Evolutionary conservation across 37 sponge, comb jelly and placozoan species (phyloP).

Genomic region (Halisarca cf. caerulea): DNA sequence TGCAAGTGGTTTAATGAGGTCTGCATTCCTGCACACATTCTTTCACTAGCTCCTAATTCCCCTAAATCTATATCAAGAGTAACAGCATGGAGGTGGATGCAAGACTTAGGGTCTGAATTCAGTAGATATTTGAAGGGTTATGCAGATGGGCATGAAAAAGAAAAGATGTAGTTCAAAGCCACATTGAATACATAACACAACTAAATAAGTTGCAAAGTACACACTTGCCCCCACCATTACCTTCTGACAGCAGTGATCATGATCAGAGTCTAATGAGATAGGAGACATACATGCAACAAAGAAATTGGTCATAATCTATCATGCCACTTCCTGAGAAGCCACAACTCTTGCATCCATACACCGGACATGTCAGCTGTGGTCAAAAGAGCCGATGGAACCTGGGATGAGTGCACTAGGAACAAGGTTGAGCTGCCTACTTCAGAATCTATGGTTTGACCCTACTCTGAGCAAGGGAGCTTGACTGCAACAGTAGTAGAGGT

Average conservation of each 20-base stretch:
- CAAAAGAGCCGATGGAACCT: too few species aligned
- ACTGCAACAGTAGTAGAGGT: too few species aligned
- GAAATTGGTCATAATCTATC: constrained; percentile 30
- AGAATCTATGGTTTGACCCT: too few species aligned
- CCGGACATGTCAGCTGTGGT: too few species aligned
- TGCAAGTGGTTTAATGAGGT: not conserved
- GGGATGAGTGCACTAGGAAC: too few species aligned
- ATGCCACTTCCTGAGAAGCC: too few species aligned
- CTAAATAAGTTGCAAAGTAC: not conserved
- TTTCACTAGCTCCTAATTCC: not conserved
- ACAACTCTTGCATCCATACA: too few species aligned
- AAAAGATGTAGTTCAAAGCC: not conserved
- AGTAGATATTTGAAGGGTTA: not conserved
- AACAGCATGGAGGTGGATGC: constrained; percentile 14
- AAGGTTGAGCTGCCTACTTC: too few species aligned
- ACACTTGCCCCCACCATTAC: not conserved
- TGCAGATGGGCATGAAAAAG: constrained; percentile 12
- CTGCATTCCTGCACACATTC: not conserved
- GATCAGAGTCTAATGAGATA: not conserved
- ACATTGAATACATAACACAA: not conserved
- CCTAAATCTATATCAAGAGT: not conserved
- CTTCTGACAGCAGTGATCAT: not conserved
- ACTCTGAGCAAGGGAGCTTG: too few species aligned
- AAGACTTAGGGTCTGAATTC: not conserved
- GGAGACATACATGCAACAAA: not conserved